Evolutionary conservation across 2,888 invertebrate genomes (phyloP), one percentile per base, ranked within the genome.

Genomic region (Parthenolecanium corni): DNA sequence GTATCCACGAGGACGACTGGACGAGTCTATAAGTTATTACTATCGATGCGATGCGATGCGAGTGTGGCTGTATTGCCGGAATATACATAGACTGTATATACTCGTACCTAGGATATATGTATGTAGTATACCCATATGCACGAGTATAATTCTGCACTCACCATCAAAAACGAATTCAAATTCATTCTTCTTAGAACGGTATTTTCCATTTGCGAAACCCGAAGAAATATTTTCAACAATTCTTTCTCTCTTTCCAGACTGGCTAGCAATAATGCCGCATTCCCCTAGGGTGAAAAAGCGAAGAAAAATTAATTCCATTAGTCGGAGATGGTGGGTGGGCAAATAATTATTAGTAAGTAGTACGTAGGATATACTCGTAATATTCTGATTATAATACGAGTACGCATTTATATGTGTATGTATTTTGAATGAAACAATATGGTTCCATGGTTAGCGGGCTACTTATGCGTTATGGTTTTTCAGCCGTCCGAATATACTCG

Each of bases 151-250:
- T 14, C 9, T 44, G 2, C n/a, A 69, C 76, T 74, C 74, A 90
- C 93, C 93, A 95, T 95, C 63, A 95, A 82, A 76, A 95, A 96
- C n/a, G 95, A 93, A 76, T 94, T 92, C 52, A 96, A 79, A 74
- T 94, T 94, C 94, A 95, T 95, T 69, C 94, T 80, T 69, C 95
- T 79, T 68, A 95, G 77, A 66, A 92, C 86, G 20, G 89, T 83
- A 74, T 95, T 95, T 75, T 95, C 95, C 88, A 93, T 92, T 78
- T 95, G 95, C 40, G 94, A 94, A 64, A 94, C 95, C 73, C 90
- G 84, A 65, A 96, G 79, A 76, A 95, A 96, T 75, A 95, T 92
- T 73, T 92, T 80, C 68, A 95, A 77, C 64, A 95, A 80, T 74
- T 95, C 94, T 74, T 93, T 93, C 72, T 95, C 94, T 75, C 92